Evolutionary conservation across 2,113 vertebrate genomes (phyloP), one percentile per base, ranked within the genome.

Genomic region (Cnemophilus loriae): DNA sequence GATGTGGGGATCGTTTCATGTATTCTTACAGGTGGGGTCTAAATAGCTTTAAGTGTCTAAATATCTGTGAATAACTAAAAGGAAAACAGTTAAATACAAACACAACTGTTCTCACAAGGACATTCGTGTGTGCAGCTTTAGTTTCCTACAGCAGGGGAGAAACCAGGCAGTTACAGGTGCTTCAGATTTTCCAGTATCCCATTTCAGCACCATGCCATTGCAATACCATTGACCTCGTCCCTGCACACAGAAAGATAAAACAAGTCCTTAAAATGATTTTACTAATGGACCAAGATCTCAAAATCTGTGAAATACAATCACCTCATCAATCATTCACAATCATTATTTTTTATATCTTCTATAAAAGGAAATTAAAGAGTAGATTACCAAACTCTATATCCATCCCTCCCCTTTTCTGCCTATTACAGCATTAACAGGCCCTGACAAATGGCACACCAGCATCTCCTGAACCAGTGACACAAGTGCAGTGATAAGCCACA

Each of bases 261-360:
- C 73, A 96, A 91, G 76, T 81, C 77, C 73, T 94, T 71, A 60
- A 83, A 96, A 44, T 53, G 19, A 97, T 97, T 97, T 91, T 84
- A 88, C 92, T 98, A 97, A 97, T 97, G 94, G 95, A 94, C 88
- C 89, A 84, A 95, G 81, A 69, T 86, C 81, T 98, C 92, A 89
- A 96, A 96, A 97, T 95, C 95, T 96, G 90, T 97, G 95, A 96
- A 97, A 97, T 83, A 82, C 90, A 96, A 98, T 98, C 96, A 94
- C 75, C 91, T 97, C 95, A 98, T 98, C 96, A 90, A 97, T 98
- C 98, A 97, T 95, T 97, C 92, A 85, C 80, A 84, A 79, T 91
- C 93, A 94, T 95, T 75, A 95, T 91, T 89, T 97, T 97, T 96
- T 56, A 80, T 93, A 91, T 95, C 76, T 94, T 96, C 91, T 91